Evolutionary conservation across 2,888 invertebrate genomes (phyloP), one percentile per base, ranked within the genome.

Genomic region (Melolontha melolontha): DNA sequence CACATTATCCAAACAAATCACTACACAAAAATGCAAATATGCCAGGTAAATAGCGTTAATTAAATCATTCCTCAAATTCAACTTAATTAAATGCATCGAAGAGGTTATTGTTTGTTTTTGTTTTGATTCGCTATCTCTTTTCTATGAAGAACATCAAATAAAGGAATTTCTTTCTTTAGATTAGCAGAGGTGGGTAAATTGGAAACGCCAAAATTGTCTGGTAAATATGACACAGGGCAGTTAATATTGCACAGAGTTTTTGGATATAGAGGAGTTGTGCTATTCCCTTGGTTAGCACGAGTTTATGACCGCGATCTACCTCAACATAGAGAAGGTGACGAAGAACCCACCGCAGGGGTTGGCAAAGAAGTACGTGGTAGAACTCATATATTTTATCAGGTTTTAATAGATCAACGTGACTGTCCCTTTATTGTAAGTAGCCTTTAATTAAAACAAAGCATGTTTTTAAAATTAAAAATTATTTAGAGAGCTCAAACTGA

Each of bases 331-430:
- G 79, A 80, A 39, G 78, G 77, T 1, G 81, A 83, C 44, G 80
- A 81, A 41, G 80, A 81, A 67, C 76, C 78, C 0, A 69, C 73
- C n/a, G 74, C 79, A 8, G 81, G 79, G 82, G 91, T 91, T 12
- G 91, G 92, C 34, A 94, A 94, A 80, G 95, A 95, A 84, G 94
- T 95, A 8, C 93, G 95, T 83, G 95, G 96, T 52, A 89, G 91
- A 80, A 93, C 95, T 6, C 96, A 97, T 78, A 94, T 96, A 42
- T 98, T 97, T 83, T 99, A 99, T 83, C 98, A 99, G 87, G 98
- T 97, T 47, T 87, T 99, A 47, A 98, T 99, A 75, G 98, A 99
- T 84, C 93, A 96, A 70, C 88, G 98, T 79, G 98, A 99, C 86
- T 97, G 96, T 79, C 96, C 97, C 6, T 95, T 92, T 82, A 97